Percentiles rank a stretch among this genome's conserved stretches.
These are phyloP conservation scores for Heliconius hermathena DNA, from an alignment of 1,140 invertebrate species.

Conservation along the genomic window DNA sequence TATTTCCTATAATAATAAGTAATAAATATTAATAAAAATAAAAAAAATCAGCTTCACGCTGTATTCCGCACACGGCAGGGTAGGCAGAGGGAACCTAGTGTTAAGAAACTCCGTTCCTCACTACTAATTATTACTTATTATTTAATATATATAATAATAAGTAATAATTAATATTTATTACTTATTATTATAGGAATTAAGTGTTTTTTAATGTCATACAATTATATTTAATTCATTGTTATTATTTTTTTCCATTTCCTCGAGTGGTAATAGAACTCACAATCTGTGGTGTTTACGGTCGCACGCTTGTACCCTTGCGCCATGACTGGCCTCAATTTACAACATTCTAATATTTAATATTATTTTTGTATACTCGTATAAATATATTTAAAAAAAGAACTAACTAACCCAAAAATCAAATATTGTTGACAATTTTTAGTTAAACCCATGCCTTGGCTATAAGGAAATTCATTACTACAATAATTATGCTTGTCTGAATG, in stretches of 20 bases:
- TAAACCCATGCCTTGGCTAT: neutral
- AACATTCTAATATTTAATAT: too few species aligned
- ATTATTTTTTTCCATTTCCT: too few species aligned
- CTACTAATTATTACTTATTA: neutral
- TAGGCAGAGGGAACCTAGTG: too few species aligned
- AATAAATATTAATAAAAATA: neutral
- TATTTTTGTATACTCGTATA: too few species aligned
- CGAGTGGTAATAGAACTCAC: neutral
- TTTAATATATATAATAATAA: too few species aligned
- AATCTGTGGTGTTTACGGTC: neutral
- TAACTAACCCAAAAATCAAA: neutral
- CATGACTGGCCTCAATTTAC: too few species aligned
- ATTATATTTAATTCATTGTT: too few species aligned
- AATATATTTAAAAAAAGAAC: neutral
- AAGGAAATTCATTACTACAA: conserved; percentile 18
- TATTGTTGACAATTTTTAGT: neutral
- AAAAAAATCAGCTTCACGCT: too few species aligned
- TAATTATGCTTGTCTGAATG: conserved; percentile 13
- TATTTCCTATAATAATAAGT: conserved; percentile 17
- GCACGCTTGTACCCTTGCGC: too few species aligned
- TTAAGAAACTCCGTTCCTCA: too few species aligned
- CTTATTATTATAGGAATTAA: conserved; percentile 14
- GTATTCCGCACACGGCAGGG: too few species aligned
- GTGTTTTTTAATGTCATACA: too few species aligned
- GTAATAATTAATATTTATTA: neutral